Evolutionary conservation across 2,888 invertebrate species (phyloP).

Genomic region (Epinotia bilunana): DNA sequence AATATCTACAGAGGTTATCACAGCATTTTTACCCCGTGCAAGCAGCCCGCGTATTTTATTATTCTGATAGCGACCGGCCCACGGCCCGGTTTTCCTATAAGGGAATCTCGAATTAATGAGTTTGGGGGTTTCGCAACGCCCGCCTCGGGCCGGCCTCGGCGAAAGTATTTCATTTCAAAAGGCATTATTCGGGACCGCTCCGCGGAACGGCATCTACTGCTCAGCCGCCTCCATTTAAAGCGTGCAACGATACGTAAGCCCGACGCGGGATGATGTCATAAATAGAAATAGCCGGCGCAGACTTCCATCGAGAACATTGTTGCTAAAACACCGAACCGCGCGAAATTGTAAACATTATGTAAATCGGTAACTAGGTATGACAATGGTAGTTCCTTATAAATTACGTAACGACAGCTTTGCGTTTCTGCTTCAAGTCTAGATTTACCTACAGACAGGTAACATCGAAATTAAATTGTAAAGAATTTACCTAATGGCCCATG

Average conservation of each 20-base stretch:
- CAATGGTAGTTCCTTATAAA: slow-evolving; percentile 38
- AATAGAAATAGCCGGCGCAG: slow-evolving; percentile 83
- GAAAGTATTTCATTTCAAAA: slow-evolving; percentile 77
- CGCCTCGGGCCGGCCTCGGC: slow-evolving; percentile 67
- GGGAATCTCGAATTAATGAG: slow-evolving; percentile 82
- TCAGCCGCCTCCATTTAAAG: slow-evolving; percentile 84
- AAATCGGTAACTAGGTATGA: slow-evolving; percentile 21
- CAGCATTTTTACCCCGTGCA: neutral
- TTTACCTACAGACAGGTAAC: neutral
- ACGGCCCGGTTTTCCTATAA: slow-evolving; percentile 74
- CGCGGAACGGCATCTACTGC: slow-evolving; percentile 82
- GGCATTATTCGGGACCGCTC: slow-evolving; percentile 80
- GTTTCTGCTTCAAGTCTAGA: neutral
- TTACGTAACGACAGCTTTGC: neutral
- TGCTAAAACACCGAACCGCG: slow-evolving; percentile 69
- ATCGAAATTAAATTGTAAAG: neutral
- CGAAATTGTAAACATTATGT: slow-evolving; percentile 62
- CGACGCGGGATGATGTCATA: slow-evolving; percentile 85
- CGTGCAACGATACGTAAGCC: slow-evolving; percentile 84
- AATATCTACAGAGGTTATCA: slow-evolving; percentile 29
- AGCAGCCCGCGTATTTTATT: slow-evolving; percentile 58
- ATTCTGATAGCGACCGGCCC: slow-evolving; percentile 68
- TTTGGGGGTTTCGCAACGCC: slow-evolving; percentile 75
- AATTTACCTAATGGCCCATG: slow-evolving; percentile 19
- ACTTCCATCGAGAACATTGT: slow-evolving; percentile 69